These are phyloP conservation scores for Antennarius striatus DNA, from an alignment of 2,113 vertebrate species.

Conservation along the genomic window DNA sequence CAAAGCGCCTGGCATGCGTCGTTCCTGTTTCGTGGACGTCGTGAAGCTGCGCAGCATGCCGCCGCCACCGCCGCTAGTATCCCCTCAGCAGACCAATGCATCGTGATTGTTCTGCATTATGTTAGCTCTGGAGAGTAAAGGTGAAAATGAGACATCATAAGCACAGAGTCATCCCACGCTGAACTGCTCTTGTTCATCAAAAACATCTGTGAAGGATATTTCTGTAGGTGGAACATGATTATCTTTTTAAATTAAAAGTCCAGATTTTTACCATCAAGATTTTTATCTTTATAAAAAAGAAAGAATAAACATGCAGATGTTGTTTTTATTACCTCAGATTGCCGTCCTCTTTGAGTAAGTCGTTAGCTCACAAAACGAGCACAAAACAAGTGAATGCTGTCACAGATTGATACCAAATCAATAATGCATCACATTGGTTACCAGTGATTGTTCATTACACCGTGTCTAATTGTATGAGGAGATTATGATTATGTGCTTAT, in stretches of 20 bases:
- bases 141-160: constrained; percentile 30
- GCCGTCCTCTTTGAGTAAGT: too few species aligned
- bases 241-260: too few species aligned
- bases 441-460: constrained; percentile 34
- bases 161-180: neutral
- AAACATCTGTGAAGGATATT: too few species aligned
- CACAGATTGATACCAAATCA: constrained; percentile 18
- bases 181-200: too few species aligned
- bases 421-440: constrained; percentile 50
- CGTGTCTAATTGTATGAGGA: neutral
- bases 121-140: constrained; percentile 18
- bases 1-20: neutral
- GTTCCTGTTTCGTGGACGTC: constrained; percentile 5
- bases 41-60: constrained; percentile 44
- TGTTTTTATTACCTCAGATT: too few species aligned
- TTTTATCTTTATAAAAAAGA: too few species aligned
- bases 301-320: too few species aligned
- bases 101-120: neutral
- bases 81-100: constrained; percentile 15
- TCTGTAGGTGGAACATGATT: too few species aligned
- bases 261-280: too few species aligned
- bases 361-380: too few species aligned
- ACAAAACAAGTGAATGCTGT: constrained; percentile 5
- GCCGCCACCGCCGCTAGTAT: constrained; percentile 6
- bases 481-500: constrained; percentile 23